These are phyloP conservation scores for Saguinus imperator DNA, from an alignment of 2,113 vertebrate genomes.

Conservation along the genomic window DNA sequence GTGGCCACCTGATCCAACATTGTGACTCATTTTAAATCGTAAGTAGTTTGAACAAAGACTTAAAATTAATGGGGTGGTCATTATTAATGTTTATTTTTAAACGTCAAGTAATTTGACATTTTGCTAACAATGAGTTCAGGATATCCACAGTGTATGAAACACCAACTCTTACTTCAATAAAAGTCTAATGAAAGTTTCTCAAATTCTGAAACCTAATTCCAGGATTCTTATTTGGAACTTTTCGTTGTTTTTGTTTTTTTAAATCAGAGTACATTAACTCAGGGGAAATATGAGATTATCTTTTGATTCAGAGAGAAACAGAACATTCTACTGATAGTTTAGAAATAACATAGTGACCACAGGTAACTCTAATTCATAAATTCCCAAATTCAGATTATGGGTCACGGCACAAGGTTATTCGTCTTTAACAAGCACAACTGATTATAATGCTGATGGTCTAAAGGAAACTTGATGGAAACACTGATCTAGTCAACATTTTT, in stretches of 20 bases:
- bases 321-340: not conserved
- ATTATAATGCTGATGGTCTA: not conserved
- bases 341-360: not conserved
- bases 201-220: conserved; percentile 28
- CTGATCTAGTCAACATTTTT: not conserved
- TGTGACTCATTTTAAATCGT: not conserved
- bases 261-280: not conserved
- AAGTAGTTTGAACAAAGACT: conserved; percentile 2
- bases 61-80: conserved; percentile 24
- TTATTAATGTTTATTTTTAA: not conserved
- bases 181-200: conserved; percentile 6
- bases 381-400: not conserved
- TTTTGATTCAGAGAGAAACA: not conserved
- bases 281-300: not conserved
- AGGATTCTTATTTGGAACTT: not conserved
- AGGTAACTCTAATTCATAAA: not conserved
- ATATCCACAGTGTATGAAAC: not conserved
- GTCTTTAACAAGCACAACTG: not conserved
- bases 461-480: not conserved
- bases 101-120: not conserved
- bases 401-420: not conserved
- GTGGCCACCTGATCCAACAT: not conserved
- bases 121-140: not conserved
- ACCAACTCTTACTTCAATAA: conserved; percentile 5
- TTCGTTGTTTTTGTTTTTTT: not conserved